Evolutionary conservation across 2,113 vertebrate species (phyloP).

Genomic region (Caranx ignobilis): DNA sequence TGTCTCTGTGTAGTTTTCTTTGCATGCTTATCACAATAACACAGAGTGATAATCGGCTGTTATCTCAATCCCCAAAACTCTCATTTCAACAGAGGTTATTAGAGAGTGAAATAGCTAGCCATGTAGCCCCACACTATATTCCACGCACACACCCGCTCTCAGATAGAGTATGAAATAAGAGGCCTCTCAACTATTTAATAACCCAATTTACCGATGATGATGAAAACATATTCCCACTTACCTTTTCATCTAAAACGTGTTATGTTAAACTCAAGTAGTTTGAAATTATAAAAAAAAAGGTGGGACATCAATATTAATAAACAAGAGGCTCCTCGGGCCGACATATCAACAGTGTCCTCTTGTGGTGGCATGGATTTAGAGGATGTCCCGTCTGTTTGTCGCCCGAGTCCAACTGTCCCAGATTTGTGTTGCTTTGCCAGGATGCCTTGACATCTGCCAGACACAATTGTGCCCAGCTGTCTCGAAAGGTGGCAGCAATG

Average conservation of each 20-base stretch:
- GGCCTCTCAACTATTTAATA: slow-evolving; percentile 74
- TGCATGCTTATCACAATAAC: slow-evolving; percentile 75
- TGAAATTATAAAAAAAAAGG: slow-evolving; percentile 40
- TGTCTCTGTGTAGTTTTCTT: slow-evolving; percentile 73
- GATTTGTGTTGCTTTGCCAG: slow-evolving; percentile 69
- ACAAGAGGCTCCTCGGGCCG: slow-evolving; percentile 9
- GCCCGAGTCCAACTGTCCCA: slow-evolving; percentile 68
- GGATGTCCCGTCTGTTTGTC: slow-evolving; percentile 39
- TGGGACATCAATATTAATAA: slow-evolving; percentile 47
- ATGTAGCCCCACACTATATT: slow-evolving; percentile 54
- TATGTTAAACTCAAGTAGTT: slow-evolving; percentile 60
- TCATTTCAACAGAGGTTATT: slow-evolving; percentile 78
- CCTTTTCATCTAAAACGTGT: slow-evolving; percentile 66
- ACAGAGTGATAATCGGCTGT: slow-evolving; percentile 76
- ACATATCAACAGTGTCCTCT: slow-evolving; percentile 80
- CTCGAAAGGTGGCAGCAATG: slow-evolving; percentile 69
- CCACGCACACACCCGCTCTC: slow-evolving; percentile 50
- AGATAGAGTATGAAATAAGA: slow-evolving; percentile 65
- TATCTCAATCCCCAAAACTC: slow-evolving; percentile 79
- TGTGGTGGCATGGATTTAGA: slow-evolving; percentile 61
- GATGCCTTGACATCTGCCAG: slow-evolving; percentile 80
- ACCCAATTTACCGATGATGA: slow-evolving; percentile 69
- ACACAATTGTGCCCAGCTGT: slow-evolving; percentile 74
- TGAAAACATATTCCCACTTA: slow-evolving; percentile 75
- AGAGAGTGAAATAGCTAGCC: slow-evolving; percentile 72